Evolutionary conservation across 2,113 vertebrate genomes (phyloP), one percentile per base, ranked within the genome.

Genomic region (Abramis brama): DNA sequence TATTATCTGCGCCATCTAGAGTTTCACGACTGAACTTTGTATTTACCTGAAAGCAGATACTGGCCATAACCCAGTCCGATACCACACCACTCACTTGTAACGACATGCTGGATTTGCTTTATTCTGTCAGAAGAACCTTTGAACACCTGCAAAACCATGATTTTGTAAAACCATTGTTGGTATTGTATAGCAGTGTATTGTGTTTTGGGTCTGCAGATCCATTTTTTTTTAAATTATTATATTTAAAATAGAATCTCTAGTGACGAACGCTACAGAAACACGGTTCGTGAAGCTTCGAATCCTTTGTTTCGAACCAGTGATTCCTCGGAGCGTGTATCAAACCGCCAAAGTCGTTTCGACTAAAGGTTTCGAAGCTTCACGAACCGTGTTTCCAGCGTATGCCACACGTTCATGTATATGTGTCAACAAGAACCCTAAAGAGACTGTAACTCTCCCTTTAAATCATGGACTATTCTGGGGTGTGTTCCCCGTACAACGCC

Each of bases 81-180:
- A 57, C 97, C 97, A 90, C 98, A 99, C 85, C 88, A 96, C 76
- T 96, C 94, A 21, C 97, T 94, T 0, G 97, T 99, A 83, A 98
- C 98, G 88, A 98, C 93, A 47, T 96, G 97, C 86, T 97, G 95
- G 90, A 99, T 94, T 68, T 96, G 95, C 88, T 97, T 97, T 85
- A 96, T 90, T 90, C 96, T 96, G 88, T 97, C 95, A 90, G 97
- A 97, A 90, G 97, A 97, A 33, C 97, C 97, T 94, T 99, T 98
- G 91, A 98, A 99, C 96, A 98, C 97, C 98, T 99, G 91, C 73
- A 94, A 70, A 78, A 89, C 52, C 59, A 62, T 2, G 1, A 25
- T n/a, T 62, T 62, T 21, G 19, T 57, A 47, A 47, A 47, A 47
- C 11, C 11, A 12, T 47, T 47, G 45, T 47, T 19, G 6, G 52